Base-by-base conservation (phyloP, 1,140 invertebrate genomes). In the Drosophila kohkoa region DNA sequence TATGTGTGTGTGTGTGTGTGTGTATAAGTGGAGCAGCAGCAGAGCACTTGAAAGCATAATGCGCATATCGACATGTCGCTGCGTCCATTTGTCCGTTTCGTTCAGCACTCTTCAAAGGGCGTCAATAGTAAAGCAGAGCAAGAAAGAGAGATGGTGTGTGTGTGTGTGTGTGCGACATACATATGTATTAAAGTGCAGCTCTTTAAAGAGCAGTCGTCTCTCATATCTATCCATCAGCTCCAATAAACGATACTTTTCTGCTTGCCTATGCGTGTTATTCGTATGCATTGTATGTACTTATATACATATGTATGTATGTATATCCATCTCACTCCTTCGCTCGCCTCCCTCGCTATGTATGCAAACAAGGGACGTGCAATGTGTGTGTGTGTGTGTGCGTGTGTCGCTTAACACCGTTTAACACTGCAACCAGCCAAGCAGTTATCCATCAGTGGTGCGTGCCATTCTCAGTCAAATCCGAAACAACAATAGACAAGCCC, bases 111-210 rank as follows among this genome's bases (percentile, higher is more conserved):
- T 67, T 60, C 46, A 68, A 58, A 16, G n/a, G 41, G 30, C 59
- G 16, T 69, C 66, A 62, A 60, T 68, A 62, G 66, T 15, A 45
- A 8, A 46, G 41, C 55, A 35, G 59, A 13, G 41, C 11, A 8
- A 25, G 11, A 10, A 38, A 38, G 35, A 8, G 52, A 4, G 5
- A 15, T 8, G 1, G 16, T 13, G 20, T 10, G 35, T 38, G 43
- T 15, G 55, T 28, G 7, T 43, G 46, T 45, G 52, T 82, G 79
- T 38, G 30, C 75, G 80, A 62, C 75, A 81, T 57, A 62, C 75
- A 81, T 57, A 25, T 25, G 20, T 25, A 74, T 81, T 77, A 55
- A 81, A 81, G 75, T 81, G 70, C 45, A 72, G 49, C 59, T 73
- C 52, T 66, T 62, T 71, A 65, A 64, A 60, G 25, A 55, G 20